phyloP scores from a whole-genome alignment of 2,888 invertebrate genomes.

The Lasioglossum leucozonium region DNA sequence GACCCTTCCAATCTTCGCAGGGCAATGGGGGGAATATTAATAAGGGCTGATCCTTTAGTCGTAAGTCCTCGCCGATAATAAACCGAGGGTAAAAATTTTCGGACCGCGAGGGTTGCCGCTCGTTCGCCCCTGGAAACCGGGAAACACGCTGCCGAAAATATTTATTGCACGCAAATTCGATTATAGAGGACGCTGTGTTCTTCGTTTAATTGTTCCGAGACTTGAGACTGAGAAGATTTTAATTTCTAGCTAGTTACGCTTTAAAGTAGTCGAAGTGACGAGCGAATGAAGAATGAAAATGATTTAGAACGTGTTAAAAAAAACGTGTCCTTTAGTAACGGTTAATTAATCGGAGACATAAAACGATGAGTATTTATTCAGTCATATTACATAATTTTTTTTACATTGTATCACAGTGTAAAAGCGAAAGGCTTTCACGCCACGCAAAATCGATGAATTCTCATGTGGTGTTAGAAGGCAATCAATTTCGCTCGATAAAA shows the following conservation, averaged over 20 bases:
- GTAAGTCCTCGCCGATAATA: constrained; percentile 64
- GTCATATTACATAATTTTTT: too few species aligned
- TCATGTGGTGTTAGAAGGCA: background rate
- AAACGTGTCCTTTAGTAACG: too few species aligned
- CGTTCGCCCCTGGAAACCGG: background rate
- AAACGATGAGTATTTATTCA: too few species aligned
- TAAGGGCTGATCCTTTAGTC: constrained; percentile 65
- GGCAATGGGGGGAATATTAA: constrained; percentile 72
- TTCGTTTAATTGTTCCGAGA: background rate
- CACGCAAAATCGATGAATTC: background rate
- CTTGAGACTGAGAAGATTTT: background rate
- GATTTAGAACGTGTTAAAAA: background rate
- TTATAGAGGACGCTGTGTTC: background rate
- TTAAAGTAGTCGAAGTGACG: background rate
- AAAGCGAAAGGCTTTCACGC: background rate
- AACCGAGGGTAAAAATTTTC: constrained; percentile 50
- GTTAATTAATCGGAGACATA: too few species aligned
- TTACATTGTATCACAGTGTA: background rate
- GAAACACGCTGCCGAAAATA: constrained; percentile 2
- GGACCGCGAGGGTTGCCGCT: constrained; percentile 1
- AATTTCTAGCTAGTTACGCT: background rate
- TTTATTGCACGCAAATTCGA: background rate
- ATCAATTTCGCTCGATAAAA: background rate
- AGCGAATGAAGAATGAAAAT: background rate
- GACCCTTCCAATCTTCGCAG: constrained; percentile 47